Base-by-base conservation (phyloP, 2,797 vertebrate genomes). In the Thunnus albacares region DNA sequence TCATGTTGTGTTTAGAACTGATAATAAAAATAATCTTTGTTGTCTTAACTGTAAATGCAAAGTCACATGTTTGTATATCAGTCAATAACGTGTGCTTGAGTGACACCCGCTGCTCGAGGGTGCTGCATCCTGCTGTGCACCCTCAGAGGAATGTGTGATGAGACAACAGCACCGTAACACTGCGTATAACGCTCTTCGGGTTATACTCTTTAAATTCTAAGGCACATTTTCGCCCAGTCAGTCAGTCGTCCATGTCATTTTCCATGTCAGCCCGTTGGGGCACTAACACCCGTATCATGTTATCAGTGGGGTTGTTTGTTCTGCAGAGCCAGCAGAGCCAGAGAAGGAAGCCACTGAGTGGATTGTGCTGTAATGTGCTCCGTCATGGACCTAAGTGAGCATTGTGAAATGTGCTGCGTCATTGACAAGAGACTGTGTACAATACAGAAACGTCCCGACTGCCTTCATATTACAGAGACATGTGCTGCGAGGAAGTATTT, bases 301-400 rank as follows among this genome's bases (percentile, higher is more conserved):
- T 86, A 80, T 90, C 82, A 69, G 70, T 51, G 5, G 13, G 71
- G 71, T 71, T 35, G 58, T 83, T 87, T 43, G 74, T 85, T 82
- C 56, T 84, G 81, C 84, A 1, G 66, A 87, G 75, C 90, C 86
- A 87, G 88, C 84, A 38, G 59, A 51, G 61, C 49, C 57, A 61
- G 38, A 15, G 15, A 82, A 77, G 78, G 82, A 85, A 62, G 79
- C 82, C 59, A 11, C 22, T 9, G 33, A 61, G 33, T 22, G 47
- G 57, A 61, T 14, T 28, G 56, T 63, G 10, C 41, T 2, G 77
- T 69, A 69, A 86, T 71, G 73, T 76, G 75, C 83, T 82, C 65
- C 28, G 71, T 87, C 81, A 71, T 81, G 75, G 49, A 72, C 60
- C 30, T 45, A 7, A 24, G 41, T 61, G 41, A 59, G 59, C 53